Percentiles rank a stretch among this genome's conserved stretches.
These are phyloP conservation scores for Natator depressus DNA, from an alignment of 2,113 vertebrate species.

Conservation along the genomic window DNA sequence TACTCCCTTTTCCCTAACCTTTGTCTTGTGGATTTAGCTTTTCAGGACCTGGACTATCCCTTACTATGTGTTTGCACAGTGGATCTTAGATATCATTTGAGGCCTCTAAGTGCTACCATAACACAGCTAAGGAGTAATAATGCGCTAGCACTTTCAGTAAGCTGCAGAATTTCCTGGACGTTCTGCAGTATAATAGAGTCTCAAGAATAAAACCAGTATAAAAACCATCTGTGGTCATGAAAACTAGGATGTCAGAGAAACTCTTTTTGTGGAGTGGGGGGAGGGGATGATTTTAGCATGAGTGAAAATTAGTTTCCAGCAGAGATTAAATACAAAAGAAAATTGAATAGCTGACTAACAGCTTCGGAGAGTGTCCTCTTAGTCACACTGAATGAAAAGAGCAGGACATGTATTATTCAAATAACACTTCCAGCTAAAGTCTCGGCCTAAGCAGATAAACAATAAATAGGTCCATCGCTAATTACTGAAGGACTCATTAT, in stretches of 20 bases:
- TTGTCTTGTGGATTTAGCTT: neutral
- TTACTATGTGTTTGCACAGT: neutral
- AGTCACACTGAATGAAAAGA: neutral
- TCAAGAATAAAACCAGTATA: neutral
- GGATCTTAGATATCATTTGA: neutral
- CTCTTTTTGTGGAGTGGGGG: neutral
- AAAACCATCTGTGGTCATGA: neutral
- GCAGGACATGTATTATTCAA: neutral
- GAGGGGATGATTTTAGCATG: neutral
- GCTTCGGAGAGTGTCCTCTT: neutral
- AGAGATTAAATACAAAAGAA: neutral
- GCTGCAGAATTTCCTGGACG: neutral
- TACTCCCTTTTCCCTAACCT: neutral
- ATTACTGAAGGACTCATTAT: neutral
- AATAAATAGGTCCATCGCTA: neutral
- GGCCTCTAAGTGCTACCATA: neutral
- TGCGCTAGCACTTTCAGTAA: neutral
- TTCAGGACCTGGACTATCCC: neutral
- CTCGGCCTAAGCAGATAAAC: neutral
- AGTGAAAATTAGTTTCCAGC: neutral
- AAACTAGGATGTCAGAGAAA: neutral
- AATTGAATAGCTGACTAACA: neutral
- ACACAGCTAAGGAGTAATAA: neutral
- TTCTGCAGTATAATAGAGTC: neutral
- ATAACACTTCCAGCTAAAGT: neutral